Base-by-base conservation (phyloP, 2,797 vertebrate genomes). In the Acanthurus lineatus region DNA sequence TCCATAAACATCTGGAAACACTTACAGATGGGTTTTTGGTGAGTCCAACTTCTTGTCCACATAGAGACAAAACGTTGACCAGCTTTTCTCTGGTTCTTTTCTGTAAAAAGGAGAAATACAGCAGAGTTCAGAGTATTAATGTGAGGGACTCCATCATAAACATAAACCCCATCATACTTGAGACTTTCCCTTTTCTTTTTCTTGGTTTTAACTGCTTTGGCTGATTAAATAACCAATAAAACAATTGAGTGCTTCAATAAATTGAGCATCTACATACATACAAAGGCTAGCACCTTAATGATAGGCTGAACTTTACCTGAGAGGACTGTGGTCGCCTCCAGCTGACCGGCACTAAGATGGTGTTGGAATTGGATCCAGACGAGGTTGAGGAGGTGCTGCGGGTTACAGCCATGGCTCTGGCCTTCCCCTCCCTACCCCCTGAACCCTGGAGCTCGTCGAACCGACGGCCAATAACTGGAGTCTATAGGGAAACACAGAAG, bases 11-110 rank as follows among this genome's bases (percentile, higher is more conserved):
- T 25, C 1, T 52, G 14, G n/a, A 35, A 25, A 28, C 4, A 93
- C 97, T 97, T 94, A 99, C 98, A 38, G 98, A 99, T 65, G 98
- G 98, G 76, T 99, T 99, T 95, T 99, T 99, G 87, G 97, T 99
- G 77, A 99, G 95, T 80, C 98, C 98, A 64, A 99, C 98, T 94
- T 99, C 98, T 93, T 99, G 98, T 87, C 98, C 98, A 81, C 98
- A 99, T 0, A 99, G 95, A 72, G 97, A 97, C 78, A 99, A 96
- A 67, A 99, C 98, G 0, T 97, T 98, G 49, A 99, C 98, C 87
- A 99, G 92, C 91, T 99, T 99, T 91, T 99, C 98, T 89, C 98
- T 96, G 56, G 98, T 99, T 88, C 97, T 96, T 94, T 99, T 99
- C 98, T 99, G 86, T 19, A 87, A 96, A 72, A 17, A 79, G 76